Base-by-base conservation (phyloP, 1,140 invertebrate genomes). In the Drosophila prosaltans region DNA sequence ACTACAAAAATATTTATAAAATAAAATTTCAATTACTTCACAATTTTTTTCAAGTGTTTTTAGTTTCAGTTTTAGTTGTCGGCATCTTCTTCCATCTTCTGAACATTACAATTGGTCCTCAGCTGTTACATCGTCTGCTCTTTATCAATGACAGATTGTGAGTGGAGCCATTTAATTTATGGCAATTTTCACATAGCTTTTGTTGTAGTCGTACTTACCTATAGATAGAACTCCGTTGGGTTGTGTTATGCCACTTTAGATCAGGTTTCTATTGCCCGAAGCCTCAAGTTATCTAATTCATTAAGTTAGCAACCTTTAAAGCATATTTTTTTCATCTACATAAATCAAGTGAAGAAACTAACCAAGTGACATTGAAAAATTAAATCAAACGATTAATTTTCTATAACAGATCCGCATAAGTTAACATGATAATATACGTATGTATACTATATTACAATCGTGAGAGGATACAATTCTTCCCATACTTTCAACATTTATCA, bases 101-200 rank as follows among this genome's bases (percentile, higher is more conserved):
- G 62, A 65, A 41, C 40, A 59, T 41, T 21, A 62, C 77, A 84
- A 65, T 74, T 74, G 60, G 67, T 79, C 51, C 72, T 77, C 70
- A 69, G 78, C 57, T 71, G 62, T 68, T 45, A 65, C 62, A 78
- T 69, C 64, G 80, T 84, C 69, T 84, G 80, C 70, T 81, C 80
- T 78, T 82, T 82, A 68, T 74, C 75, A 78, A 72, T 74, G 80
- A 71, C 81, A 83, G 66, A 80, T 71, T 79, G 75, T 78, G 55
- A 39, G 58, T 62, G 74, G 45, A 26, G 75, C 75, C 68, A 63
- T 72, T 68, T 63, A 69, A 78, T 82, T 82, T 82, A 78, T 75
- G 48, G 71, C 65, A 70, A 66, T 80, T 67, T 57, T 72, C 72
- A 72, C 64, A 75, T 65, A 64, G 16, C 61, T 65, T 11, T 21